Base-by-base conservation (phyloP, 2,113 vertebrate species). In the Phrynocephalus versicolor region DNA sequence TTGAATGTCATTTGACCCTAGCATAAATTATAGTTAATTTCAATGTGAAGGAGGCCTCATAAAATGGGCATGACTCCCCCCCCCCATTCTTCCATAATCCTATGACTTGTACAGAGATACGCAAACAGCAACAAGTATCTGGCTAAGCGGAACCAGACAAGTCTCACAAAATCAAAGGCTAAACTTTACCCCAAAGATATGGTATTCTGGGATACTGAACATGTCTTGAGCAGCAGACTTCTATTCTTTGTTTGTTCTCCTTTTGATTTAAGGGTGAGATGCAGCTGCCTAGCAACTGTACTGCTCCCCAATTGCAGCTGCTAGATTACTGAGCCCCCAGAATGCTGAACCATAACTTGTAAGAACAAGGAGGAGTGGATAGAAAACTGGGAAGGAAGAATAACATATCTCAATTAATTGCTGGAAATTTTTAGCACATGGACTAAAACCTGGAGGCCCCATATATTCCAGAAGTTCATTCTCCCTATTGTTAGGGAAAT, bases 271-370 rank as follows among this genome's bases (percentile, higher is more conserved):
- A 79, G 57, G 45, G 18, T 58, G 55, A 79, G 39, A 70, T 37
- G 16, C 67, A 72, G 55, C 76, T 73, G 84, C 67, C 35, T 80
- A 85, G 77, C 67, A 85, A 64, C 84, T 79, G 41, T 13, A 80
- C 41, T 41, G 21, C 57, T 80, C 35, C 51, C n/a, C 79, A 25
- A 71, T 18, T 79, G 69, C 77, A 79, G 72, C 60, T 62, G 67
- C 55, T 79, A 27, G 41, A 41, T 2, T 30, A 58, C 37, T 78
- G 45, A 37, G 57, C n/a, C 35, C 45, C 78, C 10, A 27, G 83
- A 78, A 85, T 85, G 25, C 67, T 51, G 65, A 67, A 79, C 35
- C 25, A 69, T 16, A 70, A 21, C 18, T 15, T 78, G 16, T 51
- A 25, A 84, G n/a, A 70, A 82, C 25, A 82, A 39, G 33, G n/a